A percentile compares a stretch with the other conserved stretches of the same genome.
phyloP scores from a whole-genome alignment of 2,888 invertebrate genomes.

The Drosophila hawaiiensis region DNA sequence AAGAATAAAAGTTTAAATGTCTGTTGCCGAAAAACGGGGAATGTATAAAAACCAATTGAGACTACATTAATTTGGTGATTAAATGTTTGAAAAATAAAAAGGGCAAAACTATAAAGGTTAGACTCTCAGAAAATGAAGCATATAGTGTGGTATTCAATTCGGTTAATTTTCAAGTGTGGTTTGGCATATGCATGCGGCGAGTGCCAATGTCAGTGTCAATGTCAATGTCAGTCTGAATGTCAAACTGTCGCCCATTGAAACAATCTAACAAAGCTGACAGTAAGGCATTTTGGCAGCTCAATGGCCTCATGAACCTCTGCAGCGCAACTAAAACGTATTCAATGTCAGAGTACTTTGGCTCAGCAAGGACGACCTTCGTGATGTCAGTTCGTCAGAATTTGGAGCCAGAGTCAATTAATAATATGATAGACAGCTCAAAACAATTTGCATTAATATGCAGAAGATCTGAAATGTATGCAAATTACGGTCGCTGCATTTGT shows the following conservation, averaged over 20 bases:
- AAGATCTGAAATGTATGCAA: constrained; percentile 43
- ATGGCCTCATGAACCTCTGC: constrained; percentile 69
- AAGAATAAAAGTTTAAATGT: not conserved
- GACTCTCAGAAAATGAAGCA: constrained; percentile 16
- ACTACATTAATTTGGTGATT: constrained; percentile 43
- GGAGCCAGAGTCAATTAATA: constrained; percentile 69
- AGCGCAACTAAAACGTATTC: constrained; percentile 75
- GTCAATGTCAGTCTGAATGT: constrained; percentile 69
- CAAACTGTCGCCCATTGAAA: constrained; percentile 63
- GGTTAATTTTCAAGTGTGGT: constrained; percentile 13
- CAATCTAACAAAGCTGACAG: constrained; percentile 49
- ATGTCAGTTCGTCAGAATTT: constrained; percentile 37
- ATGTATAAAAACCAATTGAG: constrained; percentile 5
- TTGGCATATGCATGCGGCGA: constrained; percentile 30
- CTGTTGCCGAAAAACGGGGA: not conserved
- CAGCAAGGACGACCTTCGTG: constrained; percentile 45
- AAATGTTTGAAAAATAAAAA: constrained; percentile 27
- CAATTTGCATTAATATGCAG: constrained; percentile 68
- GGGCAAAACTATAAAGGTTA: constrained; percentile 19
- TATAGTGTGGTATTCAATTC: constrained; percentile 14
- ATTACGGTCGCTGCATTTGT: constrained; percentile 32
- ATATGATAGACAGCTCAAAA: constrained; percentile 59
- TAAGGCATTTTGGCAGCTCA: constrained; percentile 49
- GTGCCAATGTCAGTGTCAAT: constrained; percentile 52
- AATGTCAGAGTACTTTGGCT: constrained; percentile 57